Conservation (phyloP, 2,113 vertebrate species). For the Nicator chloris region DNA sequence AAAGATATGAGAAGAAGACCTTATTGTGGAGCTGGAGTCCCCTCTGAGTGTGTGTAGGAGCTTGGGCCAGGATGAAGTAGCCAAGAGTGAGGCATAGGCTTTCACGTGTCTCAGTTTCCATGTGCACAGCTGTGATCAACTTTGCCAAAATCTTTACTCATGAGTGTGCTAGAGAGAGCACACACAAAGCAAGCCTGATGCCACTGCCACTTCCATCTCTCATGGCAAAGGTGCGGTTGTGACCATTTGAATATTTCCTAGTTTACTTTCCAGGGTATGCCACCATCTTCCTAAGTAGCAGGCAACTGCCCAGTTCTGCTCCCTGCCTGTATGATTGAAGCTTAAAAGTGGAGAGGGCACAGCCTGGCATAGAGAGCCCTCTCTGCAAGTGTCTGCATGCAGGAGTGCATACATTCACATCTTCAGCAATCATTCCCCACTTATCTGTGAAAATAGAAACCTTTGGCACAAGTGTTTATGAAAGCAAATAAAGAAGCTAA, state of each 20-base stretch:
- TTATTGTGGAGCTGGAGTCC: neutral
- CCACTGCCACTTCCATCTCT: neutral
- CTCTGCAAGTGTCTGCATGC: rapidly evolving
- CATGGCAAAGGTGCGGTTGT: neutral
- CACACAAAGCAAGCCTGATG: neutral
- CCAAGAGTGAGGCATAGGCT: neutral
- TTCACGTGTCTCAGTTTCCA: neutral
- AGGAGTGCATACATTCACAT: neutral
- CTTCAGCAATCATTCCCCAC: neutral
- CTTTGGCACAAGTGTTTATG: neutral
- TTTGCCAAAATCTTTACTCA: neutral
- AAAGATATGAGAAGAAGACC: neutral
- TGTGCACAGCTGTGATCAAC: neutral
- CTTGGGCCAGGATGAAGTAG: neutral
- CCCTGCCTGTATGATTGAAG: neutral
- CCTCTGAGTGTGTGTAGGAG: rapidly evolving
- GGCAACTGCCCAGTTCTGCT: neutral
- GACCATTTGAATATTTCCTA: neutral
- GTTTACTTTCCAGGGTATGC: neutral
- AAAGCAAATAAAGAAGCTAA: neutral
- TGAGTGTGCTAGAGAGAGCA: neutral
- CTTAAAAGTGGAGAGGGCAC: neutral
- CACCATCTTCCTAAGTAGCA: neutral
- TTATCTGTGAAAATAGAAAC: neutral
- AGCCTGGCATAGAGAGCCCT: neutral